Evolutionary conservation across 1,140 invertebrate genomes (phyloP).

Genomic region (Globodera rostochiensis): DNA sequence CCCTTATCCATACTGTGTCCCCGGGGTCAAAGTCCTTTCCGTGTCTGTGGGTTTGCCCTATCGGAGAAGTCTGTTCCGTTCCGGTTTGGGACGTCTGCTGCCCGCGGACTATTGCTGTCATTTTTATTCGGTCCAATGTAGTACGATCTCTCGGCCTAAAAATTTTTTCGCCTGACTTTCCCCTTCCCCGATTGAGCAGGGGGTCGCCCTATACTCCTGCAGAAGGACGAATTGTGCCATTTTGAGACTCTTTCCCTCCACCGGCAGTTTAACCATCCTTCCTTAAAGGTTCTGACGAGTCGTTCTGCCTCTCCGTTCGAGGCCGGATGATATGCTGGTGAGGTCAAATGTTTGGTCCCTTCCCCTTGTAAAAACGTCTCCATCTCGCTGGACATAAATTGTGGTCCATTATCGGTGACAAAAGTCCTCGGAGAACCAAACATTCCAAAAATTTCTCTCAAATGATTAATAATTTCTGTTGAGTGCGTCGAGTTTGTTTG

Average conservation of each 20-base stretch:
- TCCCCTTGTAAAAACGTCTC: slow-evolving; percentile 8
- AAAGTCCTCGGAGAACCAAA: slow-evolving; percentile 20
- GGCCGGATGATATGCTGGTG: slow-evolving; percentile 26
- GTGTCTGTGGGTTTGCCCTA: not conserved
- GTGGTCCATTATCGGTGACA: slow-evolving; percentile 30
- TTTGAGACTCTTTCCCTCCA: no score
- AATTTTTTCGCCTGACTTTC: no score
- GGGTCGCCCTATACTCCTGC: no score
- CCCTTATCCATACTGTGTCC: not conserved
- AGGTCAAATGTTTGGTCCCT: slow-evolving; percentile 10
- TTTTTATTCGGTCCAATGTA: no score
- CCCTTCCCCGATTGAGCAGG: no score
- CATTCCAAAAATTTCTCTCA: slow-evolving; percentile 6
- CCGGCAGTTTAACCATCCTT: no score
- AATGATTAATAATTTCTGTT: not conserved
- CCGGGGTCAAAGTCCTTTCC: not conserved
- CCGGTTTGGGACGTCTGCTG: no score
- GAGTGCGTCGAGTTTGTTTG: not conserved
- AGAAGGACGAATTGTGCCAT: no score
- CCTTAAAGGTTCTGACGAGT: not conserved
- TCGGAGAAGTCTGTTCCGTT: no score
- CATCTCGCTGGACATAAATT: slow-evolving; percentile 16
- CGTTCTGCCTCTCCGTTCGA: slow-evolving; percentile 21
- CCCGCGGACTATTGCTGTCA: no score
- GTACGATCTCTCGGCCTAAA: no score